Base-by-base conservation (phyloP, 2,888 invertebrate species). In the Palloptera scutellata region DNA sequence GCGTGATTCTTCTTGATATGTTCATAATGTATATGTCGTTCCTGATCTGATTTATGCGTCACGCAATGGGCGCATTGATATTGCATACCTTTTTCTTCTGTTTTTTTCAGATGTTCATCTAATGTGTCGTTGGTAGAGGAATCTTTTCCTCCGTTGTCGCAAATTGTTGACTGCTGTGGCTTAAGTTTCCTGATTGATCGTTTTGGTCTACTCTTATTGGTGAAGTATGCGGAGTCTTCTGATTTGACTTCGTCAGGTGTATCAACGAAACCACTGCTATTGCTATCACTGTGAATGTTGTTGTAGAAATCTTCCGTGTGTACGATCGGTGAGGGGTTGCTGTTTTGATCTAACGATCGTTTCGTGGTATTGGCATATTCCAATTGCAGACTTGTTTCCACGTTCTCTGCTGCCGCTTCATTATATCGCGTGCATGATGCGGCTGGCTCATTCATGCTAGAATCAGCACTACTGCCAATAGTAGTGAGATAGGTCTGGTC, bases 11-110 rank as follows among this genome's bases (percentile, higher is more conserved):
- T 94, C 83, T 94, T 94, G 78, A 91, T 89, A 83, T 95, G 95
- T 15, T 80, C 82, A 75, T 93, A 88, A 84, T 94, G 94, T 88
- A 92, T 90, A 86, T 96, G 95, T 72, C 95, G 89, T 70, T 94
- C 88, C 77, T 95, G 86, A 83, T 96, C 95, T 64, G 95, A 95
- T 85, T 95, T 95, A 86, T 95, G 95, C 82, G 95, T 94, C 17
- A 93, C 93, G 79, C 95, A 95, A 70, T 89, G 87, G 68, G 89
- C 89, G 86, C 95, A 95, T 86, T 94, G 93, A 86, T 92, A 92
- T 13, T 94, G 94, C 81, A 95, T 95, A 72, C 94, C 92, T 68
- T 91, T 91, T 15, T 91, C 89, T 42, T 78, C 77, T 83, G 95
- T 95, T 80, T 94, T 93, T 42, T 87, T 87, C 79, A 90, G 87